These are phyloP conservation scores for Tringa solitaria DNA, from an alignment of 2,113 vertebrate species.

Conservation along the genomic window DNA sequence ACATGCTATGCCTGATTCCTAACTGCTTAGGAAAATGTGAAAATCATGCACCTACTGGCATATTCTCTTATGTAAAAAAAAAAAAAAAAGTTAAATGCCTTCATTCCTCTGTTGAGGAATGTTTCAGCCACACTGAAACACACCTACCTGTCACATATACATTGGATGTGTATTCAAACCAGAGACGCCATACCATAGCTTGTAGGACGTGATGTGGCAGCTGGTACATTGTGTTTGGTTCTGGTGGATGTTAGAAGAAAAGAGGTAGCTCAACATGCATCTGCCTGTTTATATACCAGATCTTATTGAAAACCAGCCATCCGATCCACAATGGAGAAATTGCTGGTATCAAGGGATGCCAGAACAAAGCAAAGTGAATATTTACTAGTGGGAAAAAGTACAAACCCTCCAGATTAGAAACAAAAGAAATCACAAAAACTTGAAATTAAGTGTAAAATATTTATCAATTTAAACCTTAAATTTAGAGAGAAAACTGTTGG, in stretches of 20 bases:
- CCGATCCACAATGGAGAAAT: not conserved
- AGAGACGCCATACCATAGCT: not conserved
- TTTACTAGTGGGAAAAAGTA: not conserved
- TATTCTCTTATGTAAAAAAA: not conserved
- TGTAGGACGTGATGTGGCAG: not conserved
- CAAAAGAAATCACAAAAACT: not conserved
- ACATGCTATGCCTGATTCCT: not conserved
- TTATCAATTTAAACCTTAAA: not conserved
- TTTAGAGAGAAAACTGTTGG: not conserved
- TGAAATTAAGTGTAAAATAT: not conserved
- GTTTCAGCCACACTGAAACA: not conserved
- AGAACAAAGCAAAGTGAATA: not conserved
- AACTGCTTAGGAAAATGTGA: not conserved
- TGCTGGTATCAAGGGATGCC: not conserved
- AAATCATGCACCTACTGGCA: not conserved
- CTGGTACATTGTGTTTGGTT: not conserved
- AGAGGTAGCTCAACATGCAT: accelerated
- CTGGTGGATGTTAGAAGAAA: not conserved
- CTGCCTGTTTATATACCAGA: not conserved
- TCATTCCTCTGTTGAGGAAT: not conserved
- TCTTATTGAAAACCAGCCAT: not conserved
- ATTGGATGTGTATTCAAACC: not conserved
- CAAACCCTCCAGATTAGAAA: not conserved
- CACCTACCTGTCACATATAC: not conserved
- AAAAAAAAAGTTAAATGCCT: not conserved